phyloP scores from a whole-genome alignment of 1,140 invertebrate genomes.

The Lepeophtheirus salmonis region DNA sequence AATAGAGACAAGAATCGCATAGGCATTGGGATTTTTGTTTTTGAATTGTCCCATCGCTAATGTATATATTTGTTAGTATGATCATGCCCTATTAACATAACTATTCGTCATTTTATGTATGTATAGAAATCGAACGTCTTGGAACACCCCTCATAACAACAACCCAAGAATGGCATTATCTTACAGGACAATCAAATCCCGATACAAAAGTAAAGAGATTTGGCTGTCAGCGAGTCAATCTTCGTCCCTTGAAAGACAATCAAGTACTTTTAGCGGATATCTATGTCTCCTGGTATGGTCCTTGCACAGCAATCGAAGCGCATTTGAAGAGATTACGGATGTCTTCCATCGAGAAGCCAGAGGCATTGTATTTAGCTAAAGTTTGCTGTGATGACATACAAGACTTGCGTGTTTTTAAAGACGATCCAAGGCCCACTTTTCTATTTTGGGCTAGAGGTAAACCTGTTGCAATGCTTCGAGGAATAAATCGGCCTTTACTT shows the following conservation, averaged over 20 bases:
- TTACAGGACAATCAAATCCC: too few species aligned
- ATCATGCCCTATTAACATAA: too few species aligned
- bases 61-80: too few species aligned
- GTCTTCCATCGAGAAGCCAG: conserved; percentile 2
- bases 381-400: conserved; percentile 4
- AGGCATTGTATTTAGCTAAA: background rate
- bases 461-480: background rate
- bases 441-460: conserved; percentile 2
- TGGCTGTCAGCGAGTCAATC: too few species aligned
- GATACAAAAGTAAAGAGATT: too few species aligned
- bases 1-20: too few species aligned
- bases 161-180: background rate
- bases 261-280: background rate
- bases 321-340: background rate
- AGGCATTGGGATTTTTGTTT: too few species aligned
- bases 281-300: background rate
- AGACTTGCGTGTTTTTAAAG: background rate
- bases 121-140: too few species aligned
- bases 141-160: conserved; percentile 2
- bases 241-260: conserved; percentile 1
- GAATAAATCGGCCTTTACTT: conserved; percentile 6
- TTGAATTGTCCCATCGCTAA: too few species aligned
- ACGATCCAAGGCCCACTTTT: background rate
- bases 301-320: conserved; percentile 1
- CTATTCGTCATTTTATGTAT: too few species aligned